phyloP scores from a whole-genome alignment of 2,888 invertebrate genomes.

The Perdita meconis region DNA sequence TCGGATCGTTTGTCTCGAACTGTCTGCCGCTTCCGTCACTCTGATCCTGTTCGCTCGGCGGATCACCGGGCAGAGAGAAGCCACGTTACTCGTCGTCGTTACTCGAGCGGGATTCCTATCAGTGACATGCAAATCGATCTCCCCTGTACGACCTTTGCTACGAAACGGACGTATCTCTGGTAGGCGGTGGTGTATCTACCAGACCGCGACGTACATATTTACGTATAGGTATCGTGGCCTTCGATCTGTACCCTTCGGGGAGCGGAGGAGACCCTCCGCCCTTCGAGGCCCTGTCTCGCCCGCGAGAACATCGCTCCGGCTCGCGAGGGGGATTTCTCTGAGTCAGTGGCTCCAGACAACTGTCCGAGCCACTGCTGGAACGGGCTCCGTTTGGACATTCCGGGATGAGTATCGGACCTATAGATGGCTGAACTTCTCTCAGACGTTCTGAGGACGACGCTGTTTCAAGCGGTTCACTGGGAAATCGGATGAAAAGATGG shows the following conservation, averaged over 20 bases:
- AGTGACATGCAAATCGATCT: constrained; percentile 77
- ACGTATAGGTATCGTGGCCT: constrained; percentile 51
- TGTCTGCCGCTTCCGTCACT: constrained; percentile 72
- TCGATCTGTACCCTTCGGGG: constrained; percentile 52
- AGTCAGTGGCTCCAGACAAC: neutral
- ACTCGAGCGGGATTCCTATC: constrained; percentile 73
- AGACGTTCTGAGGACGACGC: too few relatives aligned
- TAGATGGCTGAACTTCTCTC: too few relatives aligned
- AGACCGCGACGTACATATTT: constrained; percentile 47
- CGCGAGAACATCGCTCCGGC: constrained; percentile 7
- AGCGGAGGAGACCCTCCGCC: constrained; percentile 36
- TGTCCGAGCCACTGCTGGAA: neutral
- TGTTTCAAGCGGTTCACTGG: too few relatives aligned
- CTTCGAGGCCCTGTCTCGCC: constrained; percentile 13
- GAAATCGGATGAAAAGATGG: too few relatives aligned
- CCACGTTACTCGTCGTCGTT: constrained; percentile 62
- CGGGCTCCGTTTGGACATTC: neutral
- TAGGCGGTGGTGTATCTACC: constrained; percentile 57
- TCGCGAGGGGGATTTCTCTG: neutral
- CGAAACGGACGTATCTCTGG: constrained; percentile 62
- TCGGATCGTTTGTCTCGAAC: constrained; percentile 72
- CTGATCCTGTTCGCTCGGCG: constrained; percentile 36
- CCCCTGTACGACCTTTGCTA: constrained; percentile 65
- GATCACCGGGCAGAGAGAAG: constrained; percentile 57
- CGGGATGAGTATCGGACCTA: too few relatives aligned